Percentiles rank a stretch among this genome's conserved stretches.
These are phyloP conservation scores for Dermochelys coriacea DNA, from an alignment of 2,797 vertebrate genomes.

Conservation along the genomic window DNA sequence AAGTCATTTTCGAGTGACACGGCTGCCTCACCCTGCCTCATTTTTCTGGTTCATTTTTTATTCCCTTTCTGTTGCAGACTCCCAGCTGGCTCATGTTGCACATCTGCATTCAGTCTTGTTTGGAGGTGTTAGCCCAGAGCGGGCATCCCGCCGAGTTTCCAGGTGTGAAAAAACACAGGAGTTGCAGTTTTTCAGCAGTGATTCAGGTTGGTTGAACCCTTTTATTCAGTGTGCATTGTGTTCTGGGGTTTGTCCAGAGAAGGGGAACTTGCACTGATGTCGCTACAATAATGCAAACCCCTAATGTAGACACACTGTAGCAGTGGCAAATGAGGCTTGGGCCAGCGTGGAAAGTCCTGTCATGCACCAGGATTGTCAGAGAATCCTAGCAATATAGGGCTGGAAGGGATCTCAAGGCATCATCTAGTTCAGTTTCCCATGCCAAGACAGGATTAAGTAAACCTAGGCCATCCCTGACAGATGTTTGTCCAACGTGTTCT, in stretches of 20 bases:
- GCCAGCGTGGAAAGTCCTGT: neutral
- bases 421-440: neutral
- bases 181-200: neutral
- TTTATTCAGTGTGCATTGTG: neutral
- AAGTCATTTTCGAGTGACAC: neutral
- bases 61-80: neutral
- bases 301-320: neutral
- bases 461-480: neutral
- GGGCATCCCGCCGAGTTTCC: too few relatives aligned
- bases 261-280: neutral
- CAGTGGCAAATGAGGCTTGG: neutral
- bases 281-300: neutral
- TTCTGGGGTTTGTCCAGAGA: neutral
- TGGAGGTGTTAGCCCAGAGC: neutral
- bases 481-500: neutral
- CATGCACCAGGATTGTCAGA: neutral
- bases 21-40: neutral
- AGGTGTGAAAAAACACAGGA: neutral
- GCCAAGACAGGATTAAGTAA: neutral
- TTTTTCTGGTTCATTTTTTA: neutral
- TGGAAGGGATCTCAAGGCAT: neutral
- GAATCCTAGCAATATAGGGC: too few relatives aligned
- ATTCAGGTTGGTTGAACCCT: neutral
- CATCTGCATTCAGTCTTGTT: neutral
- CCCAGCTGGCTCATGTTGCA: neutral